Percentiles rank a stretch among this genome's conserved stretches.
Evolutionary conservation across 2,888 invertebrate genomes (phyloP).

Genomic region (Drosophila koepferae): DNA sequence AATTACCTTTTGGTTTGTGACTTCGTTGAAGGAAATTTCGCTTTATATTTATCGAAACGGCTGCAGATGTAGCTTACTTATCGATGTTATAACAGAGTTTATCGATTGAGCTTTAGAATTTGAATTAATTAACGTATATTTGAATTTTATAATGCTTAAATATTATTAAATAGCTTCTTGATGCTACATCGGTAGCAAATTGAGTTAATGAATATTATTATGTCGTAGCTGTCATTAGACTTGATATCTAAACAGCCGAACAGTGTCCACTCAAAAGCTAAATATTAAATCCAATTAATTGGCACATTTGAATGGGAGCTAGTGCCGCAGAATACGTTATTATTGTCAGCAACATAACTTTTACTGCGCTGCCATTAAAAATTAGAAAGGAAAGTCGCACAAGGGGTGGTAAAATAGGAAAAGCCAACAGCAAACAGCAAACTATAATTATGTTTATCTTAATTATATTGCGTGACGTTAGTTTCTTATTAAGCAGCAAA

Average conservation of each 20-base stretch:
- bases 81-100: not conserved
- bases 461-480: conserved; percentile 79
- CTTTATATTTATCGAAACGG: not conserved
- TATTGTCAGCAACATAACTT: conserved; percentile 48
- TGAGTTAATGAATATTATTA: not conserved
- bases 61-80: not conserved
- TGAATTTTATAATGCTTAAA: too few relatives aligned
- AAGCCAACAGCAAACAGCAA: conserved; percentile 52
- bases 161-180: too few relatives aligned
- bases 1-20: not conserved
- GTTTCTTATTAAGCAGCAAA: conserved; percentile 73
- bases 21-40: not conserved
- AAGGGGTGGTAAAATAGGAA: conserved; percentile 24
- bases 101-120: not conserved
- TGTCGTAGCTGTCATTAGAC: not conserved
- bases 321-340: conserved; percentile 15
- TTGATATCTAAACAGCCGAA: not conserved
- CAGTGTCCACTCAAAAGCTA: not conserved
- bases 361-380: conserved; percentile 51
- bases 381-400: conserved; percentile 47
- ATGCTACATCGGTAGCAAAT: too few relatives aligned
- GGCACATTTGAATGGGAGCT: conserved; percentile 1
- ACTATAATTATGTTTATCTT: conserved; percentile 81
- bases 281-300: conserved; percentile 8
- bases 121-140: not conserved